A percentile compares a stretch with the other conserved stretches of the same genome.
Evolutionary conservation across 2,797 vertebrate species (phyloP).

Genomic region (Sebastes matsubarae): DNA sequence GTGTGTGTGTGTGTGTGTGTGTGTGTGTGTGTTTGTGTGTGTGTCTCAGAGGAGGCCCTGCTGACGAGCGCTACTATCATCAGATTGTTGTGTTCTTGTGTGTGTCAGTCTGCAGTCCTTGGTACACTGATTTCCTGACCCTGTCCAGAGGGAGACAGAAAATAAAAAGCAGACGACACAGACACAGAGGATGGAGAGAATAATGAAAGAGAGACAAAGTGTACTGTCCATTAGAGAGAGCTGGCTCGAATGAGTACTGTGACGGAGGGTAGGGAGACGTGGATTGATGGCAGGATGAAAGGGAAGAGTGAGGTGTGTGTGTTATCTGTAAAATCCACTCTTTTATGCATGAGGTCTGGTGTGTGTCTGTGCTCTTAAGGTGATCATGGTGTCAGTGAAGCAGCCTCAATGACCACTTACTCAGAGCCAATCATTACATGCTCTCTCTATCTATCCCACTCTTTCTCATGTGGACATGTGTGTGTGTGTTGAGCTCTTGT

Average conservation of each 20-base stretch:
- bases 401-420: conserved; percentile 14
- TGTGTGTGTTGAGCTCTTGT: conserved; percentile 3
- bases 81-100: conserved; percentile 29
- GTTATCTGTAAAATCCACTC: background rate
- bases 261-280: background rate
- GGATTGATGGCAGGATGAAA: background rate
- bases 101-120: background rate
- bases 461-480: background rate
- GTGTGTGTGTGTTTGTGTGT: conserved; percentile 7
- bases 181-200: conserved; percentile 1
- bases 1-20: conserved; percentile 3
- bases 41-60: conserved; percentile 31
- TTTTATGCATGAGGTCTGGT: background rate
- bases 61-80: conserved; percentile 55
- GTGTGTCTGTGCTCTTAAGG: conserved; percentile 18
- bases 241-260: background rate
- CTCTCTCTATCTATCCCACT: background rate
- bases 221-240: background rate
- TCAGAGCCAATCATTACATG: conserved; percentile 1
- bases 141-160: conserved; percentile 10
- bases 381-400: conserved; percentile 10
- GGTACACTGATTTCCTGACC: conserved; percentile 23
- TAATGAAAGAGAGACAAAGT: background rate
- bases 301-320: background rate
- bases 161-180: conserved; percentile 16